phyloP scores from a whole-genome alignment of 2,888 invertebrate genomes.

The Calliscelio sp. region DNA sequence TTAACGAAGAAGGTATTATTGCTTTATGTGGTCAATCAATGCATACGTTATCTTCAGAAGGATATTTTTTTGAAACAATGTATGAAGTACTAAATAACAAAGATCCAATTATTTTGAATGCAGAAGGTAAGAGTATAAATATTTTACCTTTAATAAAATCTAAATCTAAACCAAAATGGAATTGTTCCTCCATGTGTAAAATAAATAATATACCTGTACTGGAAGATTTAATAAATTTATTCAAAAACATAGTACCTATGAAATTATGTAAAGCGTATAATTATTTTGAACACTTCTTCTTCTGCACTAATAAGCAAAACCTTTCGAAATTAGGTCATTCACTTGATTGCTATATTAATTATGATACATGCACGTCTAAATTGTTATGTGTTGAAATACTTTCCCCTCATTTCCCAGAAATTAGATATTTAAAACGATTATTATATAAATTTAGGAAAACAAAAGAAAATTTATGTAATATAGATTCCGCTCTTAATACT shows the following conservation, averaged over 20 bases:
- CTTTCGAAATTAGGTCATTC: slow-evolving; percentile 49
- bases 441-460: background rate
- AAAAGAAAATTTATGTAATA: slow-evolving; percentile 3
- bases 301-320: background rate
- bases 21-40: slow-evolving; percentile 11
- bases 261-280: background rate
- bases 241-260: background rate
- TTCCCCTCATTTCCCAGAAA: slow-evolving; percentile 57
- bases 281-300: background rate
- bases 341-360: slow-evolving; percentile 44
- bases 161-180: slow-evolving; percentile 15
- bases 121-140: slow-evolving; percentile 3
- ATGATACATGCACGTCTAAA: slow-evolving; percentile 34
- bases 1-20: background rate
- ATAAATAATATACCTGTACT: background rate
- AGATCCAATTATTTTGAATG: background rate
- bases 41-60: slow-evolving; percentile 4
- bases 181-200: slow-evolving; percentile 23
- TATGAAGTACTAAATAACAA: background rate
- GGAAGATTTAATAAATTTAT: background rate
- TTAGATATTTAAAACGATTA: slow-evolving; percentile 34
- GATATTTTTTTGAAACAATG: background rate
- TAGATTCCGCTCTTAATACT: slow-evolving; percentile 31
- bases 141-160: background rate
- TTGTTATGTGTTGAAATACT: slow-evolving; percentile 46